Conservation (phyloP, 2,888 invertebrate genomes). For the Mythimna pallens region DNA sequence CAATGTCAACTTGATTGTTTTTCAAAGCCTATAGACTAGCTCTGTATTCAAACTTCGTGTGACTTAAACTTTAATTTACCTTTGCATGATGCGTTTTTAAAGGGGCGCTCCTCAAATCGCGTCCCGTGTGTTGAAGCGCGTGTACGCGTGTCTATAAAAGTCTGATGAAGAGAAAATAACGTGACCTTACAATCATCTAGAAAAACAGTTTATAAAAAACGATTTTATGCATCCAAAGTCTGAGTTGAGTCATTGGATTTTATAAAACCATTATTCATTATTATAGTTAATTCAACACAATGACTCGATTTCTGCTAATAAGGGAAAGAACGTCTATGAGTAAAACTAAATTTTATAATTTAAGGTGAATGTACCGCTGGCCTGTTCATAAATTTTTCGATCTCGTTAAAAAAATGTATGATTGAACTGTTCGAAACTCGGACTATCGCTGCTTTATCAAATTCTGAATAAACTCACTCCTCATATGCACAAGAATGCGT, state of each 20-base stretch:
- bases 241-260: slow-evolving; percentile 7
- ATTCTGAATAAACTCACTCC: slow-evolving; percentile 15
- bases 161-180: not conserved
- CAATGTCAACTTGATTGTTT: too few species aligned
- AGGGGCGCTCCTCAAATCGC: not conserved
- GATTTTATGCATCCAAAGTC: not conserved
- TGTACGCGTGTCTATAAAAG: too few species aligned
- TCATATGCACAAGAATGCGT: slow-evolving; percentile 20
- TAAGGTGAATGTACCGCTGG: not conserved
- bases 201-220: not conserved
- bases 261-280: slow-evolving; percentile 2
- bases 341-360: not conserved
- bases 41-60: not conserved
- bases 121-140: too few species aligned
- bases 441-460: not conserved
- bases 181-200: not conserved
- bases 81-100: not conserved
- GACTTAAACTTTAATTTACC: not conserved
- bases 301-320: slow-evolving; percentile 3
- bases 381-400: too few species aligned
- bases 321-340: not conserved
- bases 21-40: not conserved
- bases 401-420: not conserved
- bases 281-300: not conserved
- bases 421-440: not conserved